Percentiles rank a stretch among this genome's conserved stretches.
Evolutionary conservation across 2,888 invertebrate species (phyloP).

Genomic region (Chloroclysta siterata): DNA sequence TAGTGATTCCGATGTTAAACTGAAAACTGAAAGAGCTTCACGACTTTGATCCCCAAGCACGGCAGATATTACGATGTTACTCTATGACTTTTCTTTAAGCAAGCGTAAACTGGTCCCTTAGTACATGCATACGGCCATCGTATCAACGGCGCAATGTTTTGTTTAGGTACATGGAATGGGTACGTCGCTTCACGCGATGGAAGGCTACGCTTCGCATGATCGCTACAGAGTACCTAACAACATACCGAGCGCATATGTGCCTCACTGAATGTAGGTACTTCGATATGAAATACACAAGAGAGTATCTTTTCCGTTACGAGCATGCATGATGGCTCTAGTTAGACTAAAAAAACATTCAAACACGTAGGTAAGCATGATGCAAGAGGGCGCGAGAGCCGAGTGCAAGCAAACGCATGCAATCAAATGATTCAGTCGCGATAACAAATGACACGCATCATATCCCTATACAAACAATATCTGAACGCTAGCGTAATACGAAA

Average conservation of each 20-base stretch:
- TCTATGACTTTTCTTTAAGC: not conserved
- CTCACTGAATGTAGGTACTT: not conserved
- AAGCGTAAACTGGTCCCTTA: not conserved
- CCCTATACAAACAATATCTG: constrained; percentile 41
- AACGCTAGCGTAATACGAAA: constrained; percentile 7
- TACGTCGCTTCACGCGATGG: not conserved
- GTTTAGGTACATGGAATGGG: not conserved
- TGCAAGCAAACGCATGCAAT: constrained; percentile 34
- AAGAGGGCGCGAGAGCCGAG: constrained; percentile 50
- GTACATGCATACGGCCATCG: not conserved
- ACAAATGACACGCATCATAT: constrained; percentile 69
- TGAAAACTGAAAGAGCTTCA: no score
- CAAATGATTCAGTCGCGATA: constrained; percentile 41
- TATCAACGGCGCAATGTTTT: not conserved
- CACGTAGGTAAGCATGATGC: constrained; percentile 46
- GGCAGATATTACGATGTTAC: no score
- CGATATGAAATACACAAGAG: not conserved
- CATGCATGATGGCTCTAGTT: constrained; percentile 12
- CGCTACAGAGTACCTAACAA: not conserved
- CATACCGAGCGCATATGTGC: not conserved
- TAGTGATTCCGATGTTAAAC: no score
- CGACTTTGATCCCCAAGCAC: no score
- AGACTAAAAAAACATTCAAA: constrained; percentile 8
- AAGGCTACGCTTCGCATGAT: not conserved
- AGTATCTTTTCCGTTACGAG: not conserved